These are phyloP conservation scores for Brachyhypopomus occidentalis DNA, from an alignment of 2,113 vertebrate species.

Conservation along the genomic window DNA sequence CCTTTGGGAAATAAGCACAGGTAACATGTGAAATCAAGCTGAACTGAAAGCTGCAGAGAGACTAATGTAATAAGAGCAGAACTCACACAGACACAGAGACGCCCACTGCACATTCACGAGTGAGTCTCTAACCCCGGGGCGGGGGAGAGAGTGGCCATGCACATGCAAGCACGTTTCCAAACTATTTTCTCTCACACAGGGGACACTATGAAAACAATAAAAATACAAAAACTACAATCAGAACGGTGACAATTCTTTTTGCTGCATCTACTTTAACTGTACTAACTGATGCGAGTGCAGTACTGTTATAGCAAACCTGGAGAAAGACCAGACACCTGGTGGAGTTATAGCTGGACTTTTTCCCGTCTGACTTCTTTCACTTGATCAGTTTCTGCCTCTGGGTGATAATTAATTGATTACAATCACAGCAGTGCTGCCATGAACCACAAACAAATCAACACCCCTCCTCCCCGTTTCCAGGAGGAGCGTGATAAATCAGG, in stretches of 20 bases:
- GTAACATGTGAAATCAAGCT: conserved; percentile 62
- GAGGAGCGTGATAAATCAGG: conserved; percentile 1
- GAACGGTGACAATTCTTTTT: background rate
- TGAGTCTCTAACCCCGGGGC: conserved; percentile 65
- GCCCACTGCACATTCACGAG: conserved; percentile 34
- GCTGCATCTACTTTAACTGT: background rate
- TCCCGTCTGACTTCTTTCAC: conserved; percentile 2
- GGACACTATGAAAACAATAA: background rate
- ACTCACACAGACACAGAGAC: conserved; percentile 49
- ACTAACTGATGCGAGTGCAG: background rate
- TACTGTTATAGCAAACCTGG: no score
- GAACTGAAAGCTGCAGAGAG: conserved; percentile 67
- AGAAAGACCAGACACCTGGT: background rate
- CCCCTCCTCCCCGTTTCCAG: background rate
- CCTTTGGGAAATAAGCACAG: conserved; percentile 66
- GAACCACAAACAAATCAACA: conserved; percentile 30
- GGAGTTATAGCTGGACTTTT: background rate
- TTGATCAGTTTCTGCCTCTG: conserved; percentile 18
- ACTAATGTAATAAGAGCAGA: conserved; percentile 67
- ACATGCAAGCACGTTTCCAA: background rate
- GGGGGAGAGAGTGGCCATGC: background rate
- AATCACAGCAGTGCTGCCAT: conserved; percentile 15
- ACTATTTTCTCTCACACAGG: background rate
- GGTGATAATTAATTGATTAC: conserved; percentile 29
- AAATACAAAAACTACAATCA: background rate